Conservation (phyloP, 30 jellyfish, hydroid and myxozoan genomes). For the Clytia hemisphaerica region DNA sequence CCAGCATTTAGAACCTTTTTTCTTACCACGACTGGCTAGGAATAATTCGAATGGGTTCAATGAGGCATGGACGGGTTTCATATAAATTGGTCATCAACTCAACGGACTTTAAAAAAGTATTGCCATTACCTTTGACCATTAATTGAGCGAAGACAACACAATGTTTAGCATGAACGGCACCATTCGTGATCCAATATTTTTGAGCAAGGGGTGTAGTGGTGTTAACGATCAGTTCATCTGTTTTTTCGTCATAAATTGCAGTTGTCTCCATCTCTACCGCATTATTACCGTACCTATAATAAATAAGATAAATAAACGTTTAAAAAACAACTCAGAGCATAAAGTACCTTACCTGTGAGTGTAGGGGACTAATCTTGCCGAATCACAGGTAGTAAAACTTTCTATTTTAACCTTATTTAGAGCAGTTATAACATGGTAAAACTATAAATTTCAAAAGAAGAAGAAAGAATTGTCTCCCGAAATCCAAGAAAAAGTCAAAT, state of each 20-base stretch:
- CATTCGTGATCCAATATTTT: conserved; percentile 85
- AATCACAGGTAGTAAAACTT: no score
- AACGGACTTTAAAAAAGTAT: no score
- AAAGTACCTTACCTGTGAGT: not conserved
- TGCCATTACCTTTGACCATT: conserved; percentile 41
- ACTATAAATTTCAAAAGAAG: no score
- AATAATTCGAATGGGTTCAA: no score
- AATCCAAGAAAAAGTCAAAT: no score
- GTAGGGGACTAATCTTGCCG: not conserved
- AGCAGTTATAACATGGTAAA: no score
- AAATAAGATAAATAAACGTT: not conserved
- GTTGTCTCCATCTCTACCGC: conserved; percentile 95
- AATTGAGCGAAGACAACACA: conserved; percentile 86
- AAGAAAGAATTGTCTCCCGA: no score
- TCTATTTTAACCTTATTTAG: no score
- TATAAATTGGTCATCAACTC: no score
- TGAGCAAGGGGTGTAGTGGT: conserved; percentile 78
- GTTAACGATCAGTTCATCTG: conserved; percentile 67
- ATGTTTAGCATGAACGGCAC: conserved; percentile 86
- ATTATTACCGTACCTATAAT: conserved; percentile 64
- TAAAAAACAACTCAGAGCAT: not conserved
- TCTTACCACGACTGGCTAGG: no score
- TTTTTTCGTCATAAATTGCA: conserved; percentile 61
- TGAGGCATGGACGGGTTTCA: no score
- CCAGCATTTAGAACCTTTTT: no score